These are phyloP conservation scores for Saccostrea glomerata DNA, from an alignment of 1,140 invertebrate genomes.

Conservation along the genomic window DNA sequence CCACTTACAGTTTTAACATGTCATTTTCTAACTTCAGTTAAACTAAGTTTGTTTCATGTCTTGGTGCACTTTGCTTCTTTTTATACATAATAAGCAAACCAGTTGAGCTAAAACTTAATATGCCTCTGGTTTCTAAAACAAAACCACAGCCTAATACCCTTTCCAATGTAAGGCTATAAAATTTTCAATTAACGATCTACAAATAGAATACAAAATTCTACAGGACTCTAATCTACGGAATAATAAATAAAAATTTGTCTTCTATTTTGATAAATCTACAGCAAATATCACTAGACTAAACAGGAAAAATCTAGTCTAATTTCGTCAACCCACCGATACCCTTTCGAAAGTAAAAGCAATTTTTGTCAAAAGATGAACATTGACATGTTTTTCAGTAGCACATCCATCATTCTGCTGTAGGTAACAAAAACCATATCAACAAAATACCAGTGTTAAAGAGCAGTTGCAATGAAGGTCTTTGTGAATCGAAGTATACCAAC, in stretches of 20 bases:
- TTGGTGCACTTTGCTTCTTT: no score
- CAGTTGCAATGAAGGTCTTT: slow-evolving; percentile 37
- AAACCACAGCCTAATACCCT: no score
- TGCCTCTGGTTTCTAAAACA: no score
- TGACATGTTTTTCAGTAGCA: slow-evolving; percentile 9
- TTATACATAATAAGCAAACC: no score
- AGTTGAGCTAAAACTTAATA: no score
- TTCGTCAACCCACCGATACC: slow-evolving; percentile 42
- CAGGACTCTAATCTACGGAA: slow-evolving; percentile 8
- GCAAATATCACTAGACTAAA: slow-evolving; percentile 1
- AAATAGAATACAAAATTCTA: not conserved
- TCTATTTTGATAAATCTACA: not conserved
- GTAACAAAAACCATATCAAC: slow-evolving; percentile 28
- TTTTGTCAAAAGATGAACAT: slow-evolving; percentile 12
- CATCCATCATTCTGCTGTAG: slow-evolving; percentile 28
- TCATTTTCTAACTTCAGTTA: no score
- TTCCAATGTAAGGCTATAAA: no score
- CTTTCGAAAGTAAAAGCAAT: not conserved
- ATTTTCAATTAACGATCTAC: slow-evolving; percentile 1
- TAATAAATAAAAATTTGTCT: not conserved
- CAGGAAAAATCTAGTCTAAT: slow-evolving; percentile 1
- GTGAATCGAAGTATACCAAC: slow-evolving; percentile 9
- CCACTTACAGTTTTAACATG: no score
- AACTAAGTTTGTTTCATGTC: no score
- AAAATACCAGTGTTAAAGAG: slow-evolving; percentile 30